Percentiles rank a stretch among this genome's conserved stretches.
Evolutionary conservation across 2,888 invertebrate genomes (phyloP).

Genomic region (Scaeva pyrastri): DNA sequence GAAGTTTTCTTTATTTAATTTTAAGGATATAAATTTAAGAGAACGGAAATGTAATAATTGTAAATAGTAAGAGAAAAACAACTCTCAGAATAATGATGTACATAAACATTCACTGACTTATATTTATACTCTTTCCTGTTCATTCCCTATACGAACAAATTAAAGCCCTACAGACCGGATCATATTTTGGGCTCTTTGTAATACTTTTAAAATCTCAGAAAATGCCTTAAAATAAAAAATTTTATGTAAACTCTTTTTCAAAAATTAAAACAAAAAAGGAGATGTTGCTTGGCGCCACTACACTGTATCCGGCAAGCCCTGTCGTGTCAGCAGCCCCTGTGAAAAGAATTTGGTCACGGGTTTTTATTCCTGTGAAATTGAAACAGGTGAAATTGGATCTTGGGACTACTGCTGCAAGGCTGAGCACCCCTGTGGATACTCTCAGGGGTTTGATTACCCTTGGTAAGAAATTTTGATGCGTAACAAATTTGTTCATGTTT

Average conservation of each 20-base stretch:
- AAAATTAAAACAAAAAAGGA: constrained; percentile 79
- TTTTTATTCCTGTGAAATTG: constrained; percentile 93
- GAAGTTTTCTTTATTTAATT: neutral
- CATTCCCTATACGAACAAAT: neutral
- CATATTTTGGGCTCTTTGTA: constrained; percentile 42
- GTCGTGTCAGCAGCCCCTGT: constrained; percentile 88
- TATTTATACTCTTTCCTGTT: neutral
- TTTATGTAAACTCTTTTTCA: neutral
- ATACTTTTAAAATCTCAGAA: constrained; percentile 24
- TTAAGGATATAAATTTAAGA: neutral
- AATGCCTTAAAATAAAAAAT: neutral
- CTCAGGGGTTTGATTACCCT: constrained; percentile 91
- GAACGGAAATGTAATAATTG: neutral
- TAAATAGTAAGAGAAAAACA: neutral
- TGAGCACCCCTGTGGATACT: constrained; percentile 92
- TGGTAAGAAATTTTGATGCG: constrained; percentile 86
- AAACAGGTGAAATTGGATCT: constrained; percentile 87
- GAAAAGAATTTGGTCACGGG: constrained; percentile 90
- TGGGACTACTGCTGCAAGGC: constrained; percentile 96
- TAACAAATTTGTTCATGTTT: neutral
- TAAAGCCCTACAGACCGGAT: constrained; percentile 35
- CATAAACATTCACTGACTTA: constrained; percentile 22
- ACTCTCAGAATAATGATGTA: constrained; percentile 20
- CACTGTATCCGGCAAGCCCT: constrained; percentile 92
- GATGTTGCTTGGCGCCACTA: constrained; percentile 89